Base-by-base conservation (phyloP, 2,797 vertebrate species). In the Enteromius mattozi region DNA sequence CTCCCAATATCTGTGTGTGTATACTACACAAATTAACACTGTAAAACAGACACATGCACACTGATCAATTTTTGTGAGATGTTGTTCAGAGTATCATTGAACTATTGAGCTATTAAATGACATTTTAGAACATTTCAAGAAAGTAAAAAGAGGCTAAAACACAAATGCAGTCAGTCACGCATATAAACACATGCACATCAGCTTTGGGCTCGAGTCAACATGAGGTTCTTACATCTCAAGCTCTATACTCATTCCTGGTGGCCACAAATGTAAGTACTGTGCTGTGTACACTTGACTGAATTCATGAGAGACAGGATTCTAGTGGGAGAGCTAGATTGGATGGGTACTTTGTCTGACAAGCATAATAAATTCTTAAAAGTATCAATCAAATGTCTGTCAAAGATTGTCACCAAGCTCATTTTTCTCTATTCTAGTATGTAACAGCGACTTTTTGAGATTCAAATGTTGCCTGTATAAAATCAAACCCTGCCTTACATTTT, bases 301-400 rank as follows among this genome's bases (percentile, higher is more conserved):
- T 75, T 82, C 51, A 68, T 78, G 51, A 49, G 49, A 66, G 49
- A 71, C 24, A 40, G 21, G 72, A 35, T 30, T 54, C 33, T 42
- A 68, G 47, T 72, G 45, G 66, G 16, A 70, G 47, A 86, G 49
- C 56, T 56, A 69, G 82, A 74, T 40, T 74, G 40, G 37, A 42
- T 42, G 35, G 59, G 71, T 83, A 42, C 78, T 82, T 37, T 85
- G 63, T 45, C 70, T 77, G 65, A 82, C 81, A 54, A 59, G 30
- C 45, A 71, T 78, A 75, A 85, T 74, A 42, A 78, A 86, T 42
- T 49, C 24, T 40, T 69, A 56, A 81, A 45, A 74, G 71, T 21
- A 61, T 69, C 72, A 74, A 19, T 81, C 37, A 84, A 78, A 75
- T 35, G 42, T 81, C 68, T 80, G 70, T 70, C 49, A 79, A 54